Evolutionary conservation across 2,113 vertebrate species (phyloP).

Genomic region (Eurypyga helias): DNA sequence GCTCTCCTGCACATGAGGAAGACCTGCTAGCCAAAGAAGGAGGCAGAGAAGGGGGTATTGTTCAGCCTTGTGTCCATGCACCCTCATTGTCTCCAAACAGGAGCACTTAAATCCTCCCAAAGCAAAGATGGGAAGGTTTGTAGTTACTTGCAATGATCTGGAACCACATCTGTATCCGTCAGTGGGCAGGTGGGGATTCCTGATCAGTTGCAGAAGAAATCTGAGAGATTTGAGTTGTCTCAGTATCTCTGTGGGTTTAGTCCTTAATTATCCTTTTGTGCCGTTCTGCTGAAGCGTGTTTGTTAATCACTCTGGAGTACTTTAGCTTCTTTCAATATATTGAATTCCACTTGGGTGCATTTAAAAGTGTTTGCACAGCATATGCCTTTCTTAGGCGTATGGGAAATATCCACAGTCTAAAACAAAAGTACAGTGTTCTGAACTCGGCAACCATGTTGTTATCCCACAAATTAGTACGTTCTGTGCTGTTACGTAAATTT

Average conservation of each 20-base stretch:
- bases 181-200: neutral
- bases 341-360: conserved; percentile 36
- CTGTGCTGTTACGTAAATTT: conserved; percentile 22
- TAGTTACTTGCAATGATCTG: neutral
- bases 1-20: neutral
- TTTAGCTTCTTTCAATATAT: conserved; percentile 44
- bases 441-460: neutral
- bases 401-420: conserved; percentile 30
- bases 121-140: neutral
- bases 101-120: neutral
- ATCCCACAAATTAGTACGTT: neutral
- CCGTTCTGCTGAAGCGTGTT: neutral
- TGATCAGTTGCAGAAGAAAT: neutral
- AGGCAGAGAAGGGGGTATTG: neutral
- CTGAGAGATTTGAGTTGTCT: neutral
- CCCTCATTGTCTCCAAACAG: neutral
- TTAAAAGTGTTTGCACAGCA: neutral
- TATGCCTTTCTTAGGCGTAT: conserved; percentile 18
- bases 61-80: neutral
- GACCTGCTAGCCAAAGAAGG: neutral
- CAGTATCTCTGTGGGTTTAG: neutral
- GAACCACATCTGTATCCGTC: neutral
- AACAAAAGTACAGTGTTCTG: conserved; percentile 23
- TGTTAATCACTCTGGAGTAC: conserved; percentile 13
- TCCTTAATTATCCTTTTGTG: conserved; percentile 20